Conservation (phyloP, 2,888 invertebrate species). For the Cryptocephalus primarius region DNA sequence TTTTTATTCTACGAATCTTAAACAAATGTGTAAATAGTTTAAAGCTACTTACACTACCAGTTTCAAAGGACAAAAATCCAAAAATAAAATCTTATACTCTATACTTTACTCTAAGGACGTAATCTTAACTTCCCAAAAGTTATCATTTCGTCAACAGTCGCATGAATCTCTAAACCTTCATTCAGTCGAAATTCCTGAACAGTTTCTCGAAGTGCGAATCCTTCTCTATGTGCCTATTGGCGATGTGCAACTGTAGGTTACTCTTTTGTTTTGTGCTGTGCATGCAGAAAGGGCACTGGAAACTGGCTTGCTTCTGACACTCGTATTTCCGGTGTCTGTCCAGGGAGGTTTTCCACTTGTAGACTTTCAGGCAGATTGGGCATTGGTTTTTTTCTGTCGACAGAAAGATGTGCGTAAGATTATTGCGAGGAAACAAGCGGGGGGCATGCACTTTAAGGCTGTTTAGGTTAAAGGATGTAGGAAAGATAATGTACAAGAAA, state of each 20-base stretch:
- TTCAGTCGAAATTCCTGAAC: background rate
- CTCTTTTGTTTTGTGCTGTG: slow-evolving; percentile 68
- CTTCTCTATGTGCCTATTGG: slow-evolving; percentile 8
- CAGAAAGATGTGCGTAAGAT: too few species aligned
- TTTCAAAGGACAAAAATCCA: too few species aligned
- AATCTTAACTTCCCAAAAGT: background rate
- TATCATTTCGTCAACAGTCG: background rate
- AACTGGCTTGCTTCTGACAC: slow-evolving; percentile 24
- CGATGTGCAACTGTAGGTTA: slow-evolving; percentile 65
- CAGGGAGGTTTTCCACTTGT: slow-evolving; percentile 15
- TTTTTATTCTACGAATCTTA: too few species aligned
- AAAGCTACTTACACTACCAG: too few species aligned
- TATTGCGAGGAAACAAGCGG: too few species aligned
- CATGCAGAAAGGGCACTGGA: slow-evolving; percentile 41
- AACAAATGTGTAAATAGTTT: too few species aligned
- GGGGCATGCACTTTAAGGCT: too few species aligned
- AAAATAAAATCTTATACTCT: too few species aligned
- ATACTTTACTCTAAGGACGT: background rate
- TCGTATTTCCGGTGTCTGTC: slow-evolving; percentile 23
- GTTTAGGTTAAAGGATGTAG: too few species aligned
- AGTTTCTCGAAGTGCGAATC: background rate
- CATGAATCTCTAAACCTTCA: background rate
- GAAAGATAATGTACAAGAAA: too few species aligned
- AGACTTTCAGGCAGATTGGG: slow-evolving; percentile 12
- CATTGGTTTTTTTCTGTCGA: background rate